Conservation (phyloP, 2,113 vertebrate species). For the Himantopus leucocephalus region DNA sequence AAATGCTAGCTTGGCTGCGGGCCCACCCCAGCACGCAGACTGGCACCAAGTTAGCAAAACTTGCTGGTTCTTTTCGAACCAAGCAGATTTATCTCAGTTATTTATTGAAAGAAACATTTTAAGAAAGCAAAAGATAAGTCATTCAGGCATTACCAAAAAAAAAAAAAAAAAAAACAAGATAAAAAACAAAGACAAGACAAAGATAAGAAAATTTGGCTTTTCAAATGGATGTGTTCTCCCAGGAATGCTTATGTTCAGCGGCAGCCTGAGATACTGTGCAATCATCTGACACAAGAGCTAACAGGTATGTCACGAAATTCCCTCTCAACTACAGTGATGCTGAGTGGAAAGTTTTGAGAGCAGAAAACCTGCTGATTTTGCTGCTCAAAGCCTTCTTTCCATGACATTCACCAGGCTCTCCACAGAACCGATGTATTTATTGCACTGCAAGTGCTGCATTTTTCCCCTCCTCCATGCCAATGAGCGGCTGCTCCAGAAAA, state of each 20-base stretch:
- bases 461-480: background rate
- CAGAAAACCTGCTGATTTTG: background rate
- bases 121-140: background rate
- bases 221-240: background rate
- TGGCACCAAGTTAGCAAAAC: background rate
- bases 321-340: background rate
- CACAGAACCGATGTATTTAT: background rate
- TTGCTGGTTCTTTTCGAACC: background rate
- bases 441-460: background rate
- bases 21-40: background rate
- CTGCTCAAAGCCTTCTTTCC: background rate
- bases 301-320: background rate
- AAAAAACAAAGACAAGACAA: background rate
- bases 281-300: background rate
- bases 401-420: background rate
- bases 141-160: background rate
- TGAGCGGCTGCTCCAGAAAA: background rate
- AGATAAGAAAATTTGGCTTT: background rate
- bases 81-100: background rate
- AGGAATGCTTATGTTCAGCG: fast-evolving
- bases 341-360: background rate
- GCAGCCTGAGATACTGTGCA: background rate
- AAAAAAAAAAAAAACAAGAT: too few relatives aligned
- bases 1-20: background rate
- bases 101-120: background rate